Evolutionary conservation across 2,113 vertebrate genomes (phyloP).

Genomic region (Epinephelus moara): DNA sequence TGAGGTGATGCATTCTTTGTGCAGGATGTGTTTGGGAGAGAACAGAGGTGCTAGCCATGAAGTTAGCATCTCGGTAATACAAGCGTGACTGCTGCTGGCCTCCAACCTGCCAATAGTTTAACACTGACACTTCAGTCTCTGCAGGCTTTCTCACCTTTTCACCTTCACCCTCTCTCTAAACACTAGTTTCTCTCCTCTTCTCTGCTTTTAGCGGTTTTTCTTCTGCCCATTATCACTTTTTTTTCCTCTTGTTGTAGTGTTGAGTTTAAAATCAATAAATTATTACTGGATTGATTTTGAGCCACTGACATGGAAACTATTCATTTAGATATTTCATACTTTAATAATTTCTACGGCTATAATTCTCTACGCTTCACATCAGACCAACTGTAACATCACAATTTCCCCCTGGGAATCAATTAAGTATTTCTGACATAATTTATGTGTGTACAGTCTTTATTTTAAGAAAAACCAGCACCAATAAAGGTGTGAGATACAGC

Average conservation of each 20-base stretch:
- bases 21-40: constrained; percentile 71
- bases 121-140: constrained; percentile 43
- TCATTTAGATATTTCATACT: too few species aligned
- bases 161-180: constrained; percentile 17
- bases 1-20: constrained; percentile 73
- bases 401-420: too few species aligned
- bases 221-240: neutral
- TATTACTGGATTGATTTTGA: neutral
- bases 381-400: too few species aligned
- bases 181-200: neutral
- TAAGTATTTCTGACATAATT: neutral
- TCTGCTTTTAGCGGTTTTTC: neutral
- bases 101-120: constrained; percentile 54
- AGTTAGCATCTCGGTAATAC: constrained; percentile 72
- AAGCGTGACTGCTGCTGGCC: constrained; percentile 62
- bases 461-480: neutral
- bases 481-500: neutral
- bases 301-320: neutral
- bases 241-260: neutral
- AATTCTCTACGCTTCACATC: too few species aligned
- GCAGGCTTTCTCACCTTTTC: constrained; percentile 53
- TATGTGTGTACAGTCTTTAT: neutral
- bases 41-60: constrained; percentile 76
- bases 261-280: neutral
- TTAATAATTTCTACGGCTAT: too few species aligned